A percentile compares a stretch with the other conserved stretches of the same genome.
Evolutionary conservation across 2,113 vertebrate genomes (phyloP).

Genomic region (Athene cunicularia): DNA sequence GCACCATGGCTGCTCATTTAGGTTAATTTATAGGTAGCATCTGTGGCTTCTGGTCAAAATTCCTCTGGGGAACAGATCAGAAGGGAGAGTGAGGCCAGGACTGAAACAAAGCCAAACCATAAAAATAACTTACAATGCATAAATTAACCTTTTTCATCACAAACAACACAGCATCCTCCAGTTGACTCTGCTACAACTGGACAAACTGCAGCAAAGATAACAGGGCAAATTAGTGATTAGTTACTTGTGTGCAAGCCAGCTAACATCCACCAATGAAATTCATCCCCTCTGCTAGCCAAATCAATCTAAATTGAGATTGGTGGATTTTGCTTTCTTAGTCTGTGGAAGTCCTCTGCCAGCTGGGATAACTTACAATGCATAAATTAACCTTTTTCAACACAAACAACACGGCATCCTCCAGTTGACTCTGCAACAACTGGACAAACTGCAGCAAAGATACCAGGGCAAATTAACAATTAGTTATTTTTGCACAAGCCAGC

Average conservation of each 20-base stretch:
- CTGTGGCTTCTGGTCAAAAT: background rate
- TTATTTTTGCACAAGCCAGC: background rate
- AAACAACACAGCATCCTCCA: background rate
- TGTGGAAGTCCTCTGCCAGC: background rate
- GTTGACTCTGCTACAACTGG: background rate
- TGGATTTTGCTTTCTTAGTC: background rate
- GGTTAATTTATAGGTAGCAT: background rate
- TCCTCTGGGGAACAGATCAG: background rate
- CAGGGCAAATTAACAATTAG: background rate
- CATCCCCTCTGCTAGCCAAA: background rate
- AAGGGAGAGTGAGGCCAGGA: background rate
- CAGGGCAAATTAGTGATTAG: background rate
- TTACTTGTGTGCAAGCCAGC: background rate
- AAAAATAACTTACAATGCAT: background rate
- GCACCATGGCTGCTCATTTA: background rate
- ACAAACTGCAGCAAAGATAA: background rate
- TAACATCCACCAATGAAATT: background rate
- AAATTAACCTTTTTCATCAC: background rate
- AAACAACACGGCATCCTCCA: background rate
- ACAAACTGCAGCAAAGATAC: background rate
- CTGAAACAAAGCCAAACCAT: background rate
- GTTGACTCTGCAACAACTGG: background rate
- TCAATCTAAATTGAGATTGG: background rate
- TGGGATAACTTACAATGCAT: background rate
- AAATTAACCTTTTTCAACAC: background rate